phyloP scores from a whole-genome alignment of 2,113 vertebrate genomes.

The Istiophorus platypterus region DNA sequence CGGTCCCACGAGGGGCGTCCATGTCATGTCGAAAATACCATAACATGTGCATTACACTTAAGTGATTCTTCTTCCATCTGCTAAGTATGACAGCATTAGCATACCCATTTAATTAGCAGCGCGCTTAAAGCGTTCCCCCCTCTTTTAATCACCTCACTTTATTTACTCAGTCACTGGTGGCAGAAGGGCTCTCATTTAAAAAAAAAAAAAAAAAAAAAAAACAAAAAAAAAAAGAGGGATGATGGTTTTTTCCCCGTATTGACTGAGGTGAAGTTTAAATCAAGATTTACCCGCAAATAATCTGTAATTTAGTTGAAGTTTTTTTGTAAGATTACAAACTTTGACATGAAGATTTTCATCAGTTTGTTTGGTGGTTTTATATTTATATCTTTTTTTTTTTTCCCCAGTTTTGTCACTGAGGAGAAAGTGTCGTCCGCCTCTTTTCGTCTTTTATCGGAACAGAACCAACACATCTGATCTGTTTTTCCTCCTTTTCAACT shows the following conservation, averaged over 20 bases:
- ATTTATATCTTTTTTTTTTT: too few relatives aligned
- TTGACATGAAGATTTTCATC: neutral
- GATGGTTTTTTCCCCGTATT: constrained; percentile 21
- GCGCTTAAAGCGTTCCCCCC: constrained; percentile 92
- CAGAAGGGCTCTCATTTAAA: constrained; percentile 63
- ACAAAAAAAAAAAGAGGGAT: constrained; percentile 35
- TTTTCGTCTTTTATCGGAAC: constrained; percentile 91
- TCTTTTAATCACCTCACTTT: constrained; percentile 99
- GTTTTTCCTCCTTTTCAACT: constrained; percentile 74
- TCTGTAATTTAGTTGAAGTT: constrained; percentile 32
- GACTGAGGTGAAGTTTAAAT: constrained; percentile 13
- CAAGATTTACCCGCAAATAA: neutral
- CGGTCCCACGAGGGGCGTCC: constrained; percentile 92
- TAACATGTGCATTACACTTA: constrained; percentile 99
- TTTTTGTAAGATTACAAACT: constrained; percentile 78
- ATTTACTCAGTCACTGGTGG: constrained; percentile 88
- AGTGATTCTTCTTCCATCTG: constrained; percentile 99
- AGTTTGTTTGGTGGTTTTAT: constrained; percentile 85
- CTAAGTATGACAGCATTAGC: constrained; percentile 99
- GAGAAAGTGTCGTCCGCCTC: constrained; percentile 87
- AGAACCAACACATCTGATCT: constrained; percentile 92
- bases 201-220: constrained; percentile 30
- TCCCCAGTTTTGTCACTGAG: neutral
- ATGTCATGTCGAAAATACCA: constrained; percentile 96
- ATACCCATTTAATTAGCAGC: constrained; percentile 99